A percentile compares a stretch with the other conserved stretches of the same genome.
Evolutionary conservation across 2,888 invertebrate genomes (phyloP).

Genomic region (Nomada hirtipes): DNA sequence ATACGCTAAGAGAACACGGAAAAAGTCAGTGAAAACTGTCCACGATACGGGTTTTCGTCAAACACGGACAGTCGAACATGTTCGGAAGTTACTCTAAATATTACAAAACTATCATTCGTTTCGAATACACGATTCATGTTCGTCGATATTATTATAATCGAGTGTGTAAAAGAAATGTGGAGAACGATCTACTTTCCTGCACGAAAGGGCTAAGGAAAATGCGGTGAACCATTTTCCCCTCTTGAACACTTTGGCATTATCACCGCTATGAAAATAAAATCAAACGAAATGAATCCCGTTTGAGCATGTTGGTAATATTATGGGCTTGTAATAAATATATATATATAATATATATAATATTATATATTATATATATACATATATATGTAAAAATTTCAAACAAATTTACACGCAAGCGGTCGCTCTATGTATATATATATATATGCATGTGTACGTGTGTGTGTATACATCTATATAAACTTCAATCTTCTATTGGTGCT

Average conservation of each 20-base stretch:
- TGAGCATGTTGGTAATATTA: constrained; percentile 37
- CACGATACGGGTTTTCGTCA: constrained; percentile 11
- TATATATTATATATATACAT: constrained; percentile 52
- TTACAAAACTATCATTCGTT: constrained; percentile 45
- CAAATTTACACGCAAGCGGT: constrained; percentile 65
- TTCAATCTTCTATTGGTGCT: constrained; percentile 55
- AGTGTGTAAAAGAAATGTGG: constrained; percentile 13
- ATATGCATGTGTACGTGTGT: constrained; percentile 24
- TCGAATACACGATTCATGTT: constrained; percentile 33
- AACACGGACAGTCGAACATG: constrained; percentile 35
- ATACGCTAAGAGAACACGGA: constrained; percentile 57
- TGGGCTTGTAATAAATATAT: constrained; percentile 35
- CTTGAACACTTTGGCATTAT: constrained; percentile 74
- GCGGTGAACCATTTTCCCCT: constrained; percentile 46
- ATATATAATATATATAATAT: constrained; percentile 53
- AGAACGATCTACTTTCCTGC: constrained; percentile 33
- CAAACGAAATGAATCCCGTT: constrained; percentile 41
- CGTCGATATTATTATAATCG: constrained; percentile 17
- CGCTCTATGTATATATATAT: constrained; percentile 42
- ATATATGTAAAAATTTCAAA: constrained; percentile 58
- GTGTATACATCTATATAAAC: constrained; percentile 51
- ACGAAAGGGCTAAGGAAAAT: constrained; percentile 41
- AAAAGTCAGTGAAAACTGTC: constrained; percentile 43
- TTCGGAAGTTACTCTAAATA: constrained; percentile 51
- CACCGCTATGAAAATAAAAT: constrained; percentile 57